These are phyloP conservation scores for Morpho helenor DNA, from an alignment of 2,888 invertebrate genomes.

Conservation along the genomic window DNA sequence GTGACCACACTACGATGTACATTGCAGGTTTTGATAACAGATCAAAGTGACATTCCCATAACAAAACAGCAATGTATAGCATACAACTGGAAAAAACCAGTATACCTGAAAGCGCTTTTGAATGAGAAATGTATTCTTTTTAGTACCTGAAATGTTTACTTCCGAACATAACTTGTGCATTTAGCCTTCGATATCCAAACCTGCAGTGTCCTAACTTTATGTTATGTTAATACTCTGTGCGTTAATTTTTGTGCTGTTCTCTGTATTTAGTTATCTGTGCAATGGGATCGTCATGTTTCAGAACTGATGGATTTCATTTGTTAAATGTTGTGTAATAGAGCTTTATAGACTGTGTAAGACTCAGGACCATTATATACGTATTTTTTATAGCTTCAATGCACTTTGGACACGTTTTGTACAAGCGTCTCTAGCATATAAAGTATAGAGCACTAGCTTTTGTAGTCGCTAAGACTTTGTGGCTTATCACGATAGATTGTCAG, in stretches of 20 bases:
- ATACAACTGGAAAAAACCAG: constrained; percentile 16
- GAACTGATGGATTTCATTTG: constrained; percentile 44
- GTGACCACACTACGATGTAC: constrained; percentile 58
- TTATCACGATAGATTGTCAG: constrained; percentile 29
- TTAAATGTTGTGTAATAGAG: constrained; percentile 57
- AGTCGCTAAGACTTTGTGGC: constrained; percentile 52
- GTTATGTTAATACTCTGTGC: constrained; percentile 54
- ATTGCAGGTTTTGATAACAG: constrained; percentile 61
- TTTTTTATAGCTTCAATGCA: constrained; percentile 59
- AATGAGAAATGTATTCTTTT: constrained; percentile 15
- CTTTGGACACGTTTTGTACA: constrained; percentile 53
- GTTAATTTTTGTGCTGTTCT: constrained; percentile 67
- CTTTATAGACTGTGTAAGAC: constrained; percentile 73
- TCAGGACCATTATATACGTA: constrained; percentile 70
- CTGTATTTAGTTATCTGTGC: constrained; percentile 59
- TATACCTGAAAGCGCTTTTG: constrained; percentile 16
- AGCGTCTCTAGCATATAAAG: constrained; percentile 49
- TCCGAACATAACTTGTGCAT: constrained; percentile 44
- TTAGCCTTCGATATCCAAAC: constrained; percentile 53
- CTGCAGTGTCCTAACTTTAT: constrained; percentile 60
- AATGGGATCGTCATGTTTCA: constrained; percentile 42
- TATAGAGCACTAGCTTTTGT: constrained; percentile 63
- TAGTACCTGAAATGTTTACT: constrained; percentile 28
- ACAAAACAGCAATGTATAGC: constrained; percentile 24
- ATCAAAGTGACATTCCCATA: constrained; percentile 55